Base-by-base conservation (phyloP, 2,888 invertebrate genomes). In the Chaetogeoica ovagalla region DNA sequence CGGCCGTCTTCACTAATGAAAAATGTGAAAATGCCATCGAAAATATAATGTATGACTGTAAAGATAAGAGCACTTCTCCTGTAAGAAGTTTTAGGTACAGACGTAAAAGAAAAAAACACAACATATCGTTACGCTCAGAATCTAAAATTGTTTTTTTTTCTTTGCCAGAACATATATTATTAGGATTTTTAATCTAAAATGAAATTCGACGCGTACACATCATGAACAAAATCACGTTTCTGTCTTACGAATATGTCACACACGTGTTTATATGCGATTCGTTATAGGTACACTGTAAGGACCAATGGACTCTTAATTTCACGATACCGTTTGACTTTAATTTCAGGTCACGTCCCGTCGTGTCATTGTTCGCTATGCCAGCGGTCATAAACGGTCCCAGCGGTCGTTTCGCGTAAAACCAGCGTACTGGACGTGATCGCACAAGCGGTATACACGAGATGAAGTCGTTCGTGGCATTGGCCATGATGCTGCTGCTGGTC, bases 261-360 rank as follows among this genome's bases (percentile, higher is more conserved):
- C 30, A 30, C 30, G 30, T 30, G 30, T 30, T 30, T 30, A 6
- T 57, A n/a, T 23, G 23, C 9, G 9, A 9, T 43, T 9, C 43
- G 43, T 0, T 43, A 43, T 48, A 48, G 48, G 48, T 48, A 48
- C 48, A 48, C 48, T 43, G 7, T 7, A 43, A 21, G 62, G 1
- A 8, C 57, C n/a, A 21, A n/a, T 8, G 15, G 0, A 30, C 30
- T 30, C 2, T 21, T 23, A 15, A 62, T n/a, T 62, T 13, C 48
- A 30, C 62, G 15, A 57, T 37, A 57, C 57, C 9, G 21, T 73
- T 73, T 21, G 37, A 1, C 59, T 76, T n/a, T 65, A 63, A 71
- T 79, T 79, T 65, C 71, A 79, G 79, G 57, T 71, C 63, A 71
- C 71, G 79, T 79, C 1, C 57, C 8, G 3, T 11, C 30, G 43